Base-by-base conservation (phyloP, 2,888 invertebrate genomes). In the Polymixis lichenea region DNA sequence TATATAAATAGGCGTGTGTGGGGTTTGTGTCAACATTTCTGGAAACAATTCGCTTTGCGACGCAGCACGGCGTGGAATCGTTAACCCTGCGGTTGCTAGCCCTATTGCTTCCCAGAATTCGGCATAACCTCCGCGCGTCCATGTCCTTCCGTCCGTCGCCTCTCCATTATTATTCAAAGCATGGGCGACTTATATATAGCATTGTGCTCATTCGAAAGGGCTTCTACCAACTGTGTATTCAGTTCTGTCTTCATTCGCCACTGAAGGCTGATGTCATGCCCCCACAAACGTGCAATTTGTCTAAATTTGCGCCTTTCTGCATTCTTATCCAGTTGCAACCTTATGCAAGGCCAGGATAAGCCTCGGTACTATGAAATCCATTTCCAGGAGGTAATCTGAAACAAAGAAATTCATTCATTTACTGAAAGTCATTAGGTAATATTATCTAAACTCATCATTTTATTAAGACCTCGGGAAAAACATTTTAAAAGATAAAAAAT, bases 141-240 rank as follows among this genome's bases (percentile, higher is more conserved):
- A 76, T 76, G 85, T 89, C 87, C 90, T 90, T 91, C 90, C 91
- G 90, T 81, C 81, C 85, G 83, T 77, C 75, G 77, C 60, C 64
- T 78, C 32, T 67, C 56, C 46, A 85, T 91, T 89, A 83, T 80
- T 80, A 91, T 91, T 91, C 90, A 77, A 75, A 78, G 72, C 85
- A 73, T 78, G 82, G 46, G 73, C 71, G 66, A 77, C 67, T 78
- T 82, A 83, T 85, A 86, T 85, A 80, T 84, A 84, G 81, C 75
- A 83, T 87, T 86, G 78, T 84, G 79, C 78, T 72, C 72, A 82
- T 87, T 89, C 77, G 84, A 84, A 86, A 83, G 76, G 82, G 68
- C 77, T n/a, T n/a, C n/a, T 85, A 81, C 60, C 55, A 65, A 75
- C 56, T 74, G 71, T 38, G 43, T 17, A 55, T 22, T 78, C 8